A percentile compares a stretch with the other conserved stretches of the same genome.
These are phyloP conservation scores for Paracyclopina nana DNA, from an alignment of 1,140 invertebrate genomes.

Conservation along the genomic window DNA sequence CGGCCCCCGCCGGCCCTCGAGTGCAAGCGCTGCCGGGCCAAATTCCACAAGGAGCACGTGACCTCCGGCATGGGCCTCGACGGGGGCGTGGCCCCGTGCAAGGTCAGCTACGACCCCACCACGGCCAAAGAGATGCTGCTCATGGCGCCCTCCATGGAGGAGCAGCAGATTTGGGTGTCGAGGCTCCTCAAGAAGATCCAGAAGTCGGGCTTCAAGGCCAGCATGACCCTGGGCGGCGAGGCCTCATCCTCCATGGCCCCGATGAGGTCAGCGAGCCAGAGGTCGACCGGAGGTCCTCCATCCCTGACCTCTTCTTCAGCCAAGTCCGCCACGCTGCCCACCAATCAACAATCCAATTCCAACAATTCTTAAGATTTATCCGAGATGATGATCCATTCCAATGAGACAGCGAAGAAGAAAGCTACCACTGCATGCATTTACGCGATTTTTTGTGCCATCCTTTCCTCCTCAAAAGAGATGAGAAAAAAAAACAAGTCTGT, in stretches of 20 bases:
- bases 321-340: not conserved
- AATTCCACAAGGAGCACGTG: constrained; percentile 89
- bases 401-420: too few species aligned
- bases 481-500: too few species aligned
- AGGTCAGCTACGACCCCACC: constrained; percentile 78
- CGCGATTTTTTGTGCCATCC: too few species aligned
- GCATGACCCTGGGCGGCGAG: not conserved
- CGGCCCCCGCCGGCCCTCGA: constrained; percentile 86
- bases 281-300: too few species aligned
- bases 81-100: constrained; percentile 69
- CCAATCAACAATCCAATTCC: not conserved
- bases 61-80: constrained; percentile 48
- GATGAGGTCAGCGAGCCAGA: not conserved
- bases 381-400: too few species aligned
- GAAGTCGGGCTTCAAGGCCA: constrained; percentile 74
- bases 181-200: constrained; percentile 75
- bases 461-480: too few species aligned
- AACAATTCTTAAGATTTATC: too few species aligned
- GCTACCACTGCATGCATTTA: too few species aligned
- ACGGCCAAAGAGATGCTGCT: constrained; percentile 77
- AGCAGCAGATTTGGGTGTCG: constrained; percentile 80
- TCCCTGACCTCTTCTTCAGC: not conserved
- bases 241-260: constrained; percentile 15
- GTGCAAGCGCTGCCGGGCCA: constrained; percentile 82
- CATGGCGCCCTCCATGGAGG: constrained; percentile 55